Base-by-base conservation (phyloP, 2,113 vertebrate species). In the Thunnus maccoyii region DNA sequence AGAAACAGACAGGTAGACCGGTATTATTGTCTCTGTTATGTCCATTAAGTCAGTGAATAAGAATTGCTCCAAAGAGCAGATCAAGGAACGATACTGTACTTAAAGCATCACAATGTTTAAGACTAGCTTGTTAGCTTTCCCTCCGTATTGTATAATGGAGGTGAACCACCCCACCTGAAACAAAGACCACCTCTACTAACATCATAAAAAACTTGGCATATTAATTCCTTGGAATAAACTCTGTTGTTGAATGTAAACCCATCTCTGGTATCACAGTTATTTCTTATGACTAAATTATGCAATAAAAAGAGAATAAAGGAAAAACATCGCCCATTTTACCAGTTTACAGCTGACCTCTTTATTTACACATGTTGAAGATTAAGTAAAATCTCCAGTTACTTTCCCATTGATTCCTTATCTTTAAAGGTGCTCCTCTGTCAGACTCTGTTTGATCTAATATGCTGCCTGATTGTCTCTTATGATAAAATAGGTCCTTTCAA, bases 281-380 rank as follows among this genome's bases (percentile, higher is more conserved):
- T 80, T 66, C 0, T 46, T 13, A 6, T 20, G 18, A 32, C 30
- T n/a, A 7, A 50, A 48, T 51, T 32, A 63, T 55, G 25, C 51
- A 63, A 17, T 12, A 46, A 57, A 44, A 5, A 50, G 55, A 32
- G 15, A 27, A 17, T 54, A 20, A 4, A 36, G 16, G 12, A 25
- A 60, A 51, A 8, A 2, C 0, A 5, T 22, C 1, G 22, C 22
- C 22, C 22, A 1, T 22, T 22, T 22, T 22, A 22, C 22, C 20
- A 55, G 32, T 36, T 71, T 75, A 48, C 56, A 72, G 25, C 25
- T 54, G 54, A 48, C 25, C 36, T 36, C 25, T 60, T 71, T 41
- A 16, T 36, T 70, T 58, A 57, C 36, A 17, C 55, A 15, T 76
- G 36, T 48, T 63, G 13, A 74, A 54, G 32, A 10, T 27, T 4